phyloP scores from a whole-genome alignment of 2,888 invertebrate genomes.

The Liopterus haemorrhoidalis region DNA sequence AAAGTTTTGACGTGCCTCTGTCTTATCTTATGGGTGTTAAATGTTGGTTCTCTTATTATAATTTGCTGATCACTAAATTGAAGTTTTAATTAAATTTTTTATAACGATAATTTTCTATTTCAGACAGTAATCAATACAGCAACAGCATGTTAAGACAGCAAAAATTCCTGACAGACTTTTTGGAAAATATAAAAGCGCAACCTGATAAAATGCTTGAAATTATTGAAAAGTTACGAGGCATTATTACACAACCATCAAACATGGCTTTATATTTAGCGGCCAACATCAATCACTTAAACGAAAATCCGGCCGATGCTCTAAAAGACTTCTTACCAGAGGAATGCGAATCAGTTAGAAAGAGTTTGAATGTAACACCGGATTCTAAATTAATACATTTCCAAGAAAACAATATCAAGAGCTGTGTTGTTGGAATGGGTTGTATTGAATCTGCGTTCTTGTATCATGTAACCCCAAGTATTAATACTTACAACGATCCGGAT shows the following conservation, averaged over 20 bases:
- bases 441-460: constrained; percentile 72
- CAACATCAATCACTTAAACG: constrained; percentile 58
- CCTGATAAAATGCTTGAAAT: constrained; percentile 47
- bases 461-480: constrained; percentile 62
- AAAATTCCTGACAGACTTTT: constrained; percentile 63
- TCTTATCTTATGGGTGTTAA: too few relatives aligned
- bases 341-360: constrained; percentile 20
- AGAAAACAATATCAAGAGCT: constrained; percentile 48
- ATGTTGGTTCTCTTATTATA: neutral
- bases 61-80: neutral
- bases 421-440: constrained; percentile 73
- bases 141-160: constrained; percentile 70
- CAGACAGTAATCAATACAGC: constrained; percentile 59
- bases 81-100: constrained; percentile 15
- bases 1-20: too few relatives aligned
- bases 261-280: constrained; percentile 67
- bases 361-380: constrained; percentile 47
- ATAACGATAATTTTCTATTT: constrained; percentile 19
- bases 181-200: constrained; percentile 53
- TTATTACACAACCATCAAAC: constrained; percentile 56
- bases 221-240: constrained; percentile 54
- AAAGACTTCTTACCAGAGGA: constrained; percentile 30
- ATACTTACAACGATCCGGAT: constrained; percentile 56
- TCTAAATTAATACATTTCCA: constrained; percentile 44
- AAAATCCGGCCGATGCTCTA: constrained; percentile 45